These are phyloP conservation scores for Thereva unica DNA, from an alignment of 2,888 invertebrate genomes.

Conservation along the genomic window DNA sequence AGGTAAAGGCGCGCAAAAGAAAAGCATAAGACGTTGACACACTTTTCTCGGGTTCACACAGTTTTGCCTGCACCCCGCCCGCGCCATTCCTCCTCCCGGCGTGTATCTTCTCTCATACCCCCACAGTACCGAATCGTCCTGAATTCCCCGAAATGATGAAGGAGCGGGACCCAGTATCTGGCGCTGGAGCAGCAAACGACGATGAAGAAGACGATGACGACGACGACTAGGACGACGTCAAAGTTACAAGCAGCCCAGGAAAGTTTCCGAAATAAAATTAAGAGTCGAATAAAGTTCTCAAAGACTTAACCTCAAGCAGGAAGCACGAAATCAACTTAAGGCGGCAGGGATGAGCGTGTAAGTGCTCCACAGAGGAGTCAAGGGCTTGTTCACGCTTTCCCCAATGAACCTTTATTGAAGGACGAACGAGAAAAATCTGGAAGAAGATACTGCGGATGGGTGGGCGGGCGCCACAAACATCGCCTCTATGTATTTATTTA, in stretches of 20 bases:
- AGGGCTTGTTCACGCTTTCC: background rate
- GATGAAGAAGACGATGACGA: background rate
- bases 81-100: too few species aligned
- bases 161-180: conserved; percentile 4
- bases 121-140: conserved; percentile 17
- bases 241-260: conserved; percentile 19
- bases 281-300: conserved; percentile 27
- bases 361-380: background rate
- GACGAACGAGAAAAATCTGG: too few species aligned
- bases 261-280: conserved; percentile 33
- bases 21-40: conserved; percentile 14
- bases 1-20: conserved; percentile 3
- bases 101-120: background rate
- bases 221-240: too few species aligned
- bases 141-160: conserved; percentile 6
- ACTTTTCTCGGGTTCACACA: conserved; percentile 13
- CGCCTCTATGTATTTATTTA: too few species aligned
- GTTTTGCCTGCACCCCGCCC: conserved; percentile 5
- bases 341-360: conserved; percentile 2
- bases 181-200: background rate
- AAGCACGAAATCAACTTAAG: background rate
- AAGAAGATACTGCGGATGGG: too few species aligned
- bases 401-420: conserved; percentile 12
- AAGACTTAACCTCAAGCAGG: conserved; percentile 23
- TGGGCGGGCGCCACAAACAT: too few species aligned